phyloP scores from a whole-genome alignment of 2,888 invertebrate species.

The Chrysodeixis includens region DNA sequence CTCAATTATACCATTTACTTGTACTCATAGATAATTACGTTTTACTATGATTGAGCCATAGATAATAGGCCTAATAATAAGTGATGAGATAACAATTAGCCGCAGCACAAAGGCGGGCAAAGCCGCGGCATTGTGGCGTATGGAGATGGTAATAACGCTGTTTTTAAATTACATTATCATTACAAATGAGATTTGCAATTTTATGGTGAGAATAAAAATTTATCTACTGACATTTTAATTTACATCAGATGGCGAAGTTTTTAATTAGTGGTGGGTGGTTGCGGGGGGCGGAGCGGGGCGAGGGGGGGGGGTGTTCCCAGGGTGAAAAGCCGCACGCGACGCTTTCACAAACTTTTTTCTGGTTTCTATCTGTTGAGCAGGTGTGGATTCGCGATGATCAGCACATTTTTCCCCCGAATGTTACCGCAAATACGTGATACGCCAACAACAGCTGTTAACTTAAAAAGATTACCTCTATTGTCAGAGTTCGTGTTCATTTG shows the following conservation, averaged over 20 bases:
- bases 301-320: no score
- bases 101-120: neutral
- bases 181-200: slow-evolving; percentile 68
- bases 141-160: slow-evolving; percentile 28
- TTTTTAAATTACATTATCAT: slow-evolving; percentile 57
- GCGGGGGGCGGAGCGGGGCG: slow-evolving; percentile 26
- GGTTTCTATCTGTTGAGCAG: slow-evolving; percentile 41
- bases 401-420: slow-evolving; percentile 16
- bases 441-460: slow-evolving; percentile 17
- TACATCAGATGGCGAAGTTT: slow-evolving; percentile 74
- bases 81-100: slow-evolving; percentile 4
- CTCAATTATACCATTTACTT: neutral
- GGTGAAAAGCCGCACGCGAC: slow-evolving; percentile 59
- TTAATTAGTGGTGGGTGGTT: slow-evolving; percentile 75
- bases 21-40: neutral
- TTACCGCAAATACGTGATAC: slow-evolving; percentile 7
- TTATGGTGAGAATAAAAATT: slow-evolving; percentile 60
- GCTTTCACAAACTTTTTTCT: slow-evolving; percentile 66
- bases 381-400: slow-evolving; percentile 41
- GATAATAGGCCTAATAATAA: neutral
- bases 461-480: neutral
- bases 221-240: slow-evolving; percentile 73
- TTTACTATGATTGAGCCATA: slow-evolving; percentile 2
- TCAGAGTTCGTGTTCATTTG: neutral
- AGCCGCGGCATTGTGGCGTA: slow-evolving; percentile 23